phyloP scores from a whole-genome alignment of 2,888 invertebrate species.

The Mesorhabditis sp. region DNA sequence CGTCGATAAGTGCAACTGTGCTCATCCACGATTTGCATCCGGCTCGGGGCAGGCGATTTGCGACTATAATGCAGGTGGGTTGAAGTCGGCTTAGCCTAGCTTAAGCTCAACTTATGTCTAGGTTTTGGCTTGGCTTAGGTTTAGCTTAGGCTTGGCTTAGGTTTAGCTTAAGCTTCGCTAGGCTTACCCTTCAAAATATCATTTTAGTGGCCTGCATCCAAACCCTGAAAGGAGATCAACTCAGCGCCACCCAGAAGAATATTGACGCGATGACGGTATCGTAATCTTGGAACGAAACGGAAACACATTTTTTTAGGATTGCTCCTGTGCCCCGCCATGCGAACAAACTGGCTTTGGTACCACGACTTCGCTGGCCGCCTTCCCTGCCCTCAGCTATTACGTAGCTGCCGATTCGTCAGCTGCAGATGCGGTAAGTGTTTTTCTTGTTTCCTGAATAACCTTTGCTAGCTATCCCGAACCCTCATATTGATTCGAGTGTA shows the following conservation, averaged over 20 bases:
- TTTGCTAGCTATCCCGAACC: too few relatives aligned
- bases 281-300: not conserved
- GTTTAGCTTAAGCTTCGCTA: not conserved
- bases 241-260: conserved; percentile 24
- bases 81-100: conserved; percentile 13
- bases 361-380: conserved; percentile 30
- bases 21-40: conserved; percentile 20
- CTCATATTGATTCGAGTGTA: too few relatives aligned
- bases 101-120: conserved; percentile 13
- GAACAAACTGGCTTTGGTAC: conserved; percentile 27
- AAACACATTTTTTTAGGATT: conserved; percentile 15
- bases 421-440: conserved; percentile 7
- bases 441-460: too few relatives aligned
- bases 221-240: conserved; percentile 31
- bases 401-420: conserved; percentile 26
- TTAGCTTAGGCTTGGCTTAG: not conserved
- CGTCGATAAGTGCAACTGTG: conserved; percentile 25
- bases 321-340: conserved; percentile 32
- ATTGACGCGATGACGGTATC: conserved; percentile 23
- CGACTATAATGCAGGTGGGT: conserved; percentile 3
- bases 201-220: conserved; percentile 34
- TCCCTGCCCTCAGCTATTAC: conserved; percentile 29
- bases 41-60: conserved; percentile 17
- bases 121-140: not conserved
- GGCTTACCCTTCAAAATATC: not conserved